Evolutionary conservation across 2,113 vertebrate species (phyloP).

Genomic region (Sinosuthora webbiana): DNA sequence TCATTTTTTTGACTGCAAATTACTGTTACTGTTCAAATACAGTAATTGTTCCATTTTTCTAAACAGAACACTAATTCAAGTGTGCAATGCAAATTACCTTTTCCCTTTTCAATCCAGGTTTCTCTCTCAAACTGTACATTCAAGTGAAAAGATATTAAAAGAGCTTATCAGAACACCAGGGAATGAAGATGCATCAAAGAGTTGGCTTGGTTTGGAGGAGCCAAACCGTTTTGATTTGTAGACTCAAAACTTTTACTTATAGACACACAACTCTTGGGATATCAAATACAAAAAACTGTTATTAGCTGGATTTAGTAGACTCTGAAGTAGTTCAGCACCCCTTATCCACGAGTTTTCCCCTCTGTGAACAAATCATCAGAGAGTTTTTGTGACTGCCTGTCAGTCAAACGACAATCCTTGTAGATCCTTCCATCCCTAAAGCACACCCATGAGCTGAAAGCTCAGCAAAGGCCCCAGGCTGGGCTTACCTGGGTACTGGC

Average conservation of each 20-base stretch:
- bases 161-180: background rate
- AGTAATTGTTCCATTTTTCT: background rate
- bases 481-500: constrained; percentile 90
- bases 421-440: background rate
- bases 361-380: background rate
- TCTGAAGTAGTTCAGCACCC: background rate
- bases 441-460: accelerated
- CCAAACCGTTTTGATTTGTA: background rate
- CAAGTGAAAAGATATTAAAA: background rate
- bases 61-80: background rate
- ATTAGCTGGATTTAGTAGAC: background rate
- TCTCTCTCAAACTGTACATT: background rate
- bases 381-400: background rate
- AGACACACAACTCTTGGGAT: background rate
- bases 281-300: background rate
- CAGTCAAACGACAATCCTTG: background rate
- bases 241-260: background rate
- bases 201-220: background rate
- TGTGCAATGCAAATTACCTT: background rate
- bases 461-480: accelerated
- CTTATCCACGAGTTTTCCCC: background rate
- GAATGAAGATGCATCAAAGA: background rate
- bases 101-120: background rate
- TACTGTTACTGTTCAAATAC: background rate
- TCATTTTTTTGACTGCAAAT: background rate